phyloP scores from a whole-genome alignment of 1,140 invertebrate genomes.

The Galleria mellonella region DNA sequence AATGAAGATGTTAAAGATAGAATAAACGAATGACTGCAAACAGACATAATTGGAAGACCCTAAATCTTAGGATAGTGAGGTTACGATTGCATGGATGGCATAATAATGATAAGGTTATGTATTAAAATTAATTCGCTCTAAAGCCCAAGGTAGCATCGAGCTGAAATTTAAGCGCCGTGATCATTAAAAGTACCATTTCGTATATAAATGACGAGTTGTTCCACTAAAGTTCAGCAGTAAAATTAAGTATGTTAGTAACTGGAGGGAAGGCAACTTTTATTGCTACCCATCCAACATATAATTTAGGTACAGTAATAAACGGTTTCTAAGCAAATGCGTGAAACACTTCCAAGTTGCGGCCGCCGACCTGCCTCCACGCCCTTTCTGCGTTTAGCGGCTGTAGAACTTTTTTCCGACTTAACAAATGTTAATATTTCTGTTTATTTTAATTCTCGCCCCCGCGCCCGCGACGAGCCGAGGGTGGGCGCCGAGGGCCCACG shows the following conservation, averaged over 20 bases:
- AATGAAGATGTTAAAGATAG: too few species aligned
- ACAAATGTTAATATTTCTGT: slow-evolving; percentile 23
- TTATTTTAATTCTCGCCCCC: slow-evolving; percentile 24
- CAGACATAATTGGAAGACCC: too few species aligned
- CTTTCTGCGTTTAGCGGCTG: not conserved
- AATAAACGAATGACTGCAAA: too few species aligned
- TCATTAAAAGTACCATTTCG: slow-evolving; percentile 1
- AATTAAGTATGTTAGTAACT: slow-evolving; percentile 8
- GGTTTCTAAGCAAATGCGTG: slow-evolving; percentile 6
- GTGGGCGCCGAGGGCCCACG: not conserved
- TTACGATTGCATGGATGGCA: too few species aligned
- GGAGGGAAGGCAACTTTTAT: slow-evolving; percentile 1
- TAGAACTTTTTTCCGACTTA: not conserved
- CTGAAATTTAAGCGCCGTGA: not conserved
- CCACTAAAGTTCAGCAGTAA: slow-evolving; percentile 4
- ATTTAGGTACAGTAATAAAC: slow-evolving; percentile 8
- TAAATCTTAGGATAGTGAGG: too few species aligned
- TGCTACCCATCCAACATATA: slow-evolving; percentile 8
- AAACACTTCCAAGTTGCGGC: not conserved
- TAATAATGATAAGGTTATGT: too few species aligned
- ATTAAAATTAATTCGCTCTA: too few species aligned
- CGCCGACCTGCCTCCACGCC: slow-evolving; percentile 4
- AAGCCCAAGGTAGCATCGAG: too few species aligned
- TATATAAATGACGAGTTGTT: slow-evolving; percentile 5
- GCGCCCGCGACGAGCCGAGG: slow-evolving; percentile 7